Evolutionary conservation across 2,113 vertebrate species (phyloP).

Genomic region (Motacilla alba): DNA sequence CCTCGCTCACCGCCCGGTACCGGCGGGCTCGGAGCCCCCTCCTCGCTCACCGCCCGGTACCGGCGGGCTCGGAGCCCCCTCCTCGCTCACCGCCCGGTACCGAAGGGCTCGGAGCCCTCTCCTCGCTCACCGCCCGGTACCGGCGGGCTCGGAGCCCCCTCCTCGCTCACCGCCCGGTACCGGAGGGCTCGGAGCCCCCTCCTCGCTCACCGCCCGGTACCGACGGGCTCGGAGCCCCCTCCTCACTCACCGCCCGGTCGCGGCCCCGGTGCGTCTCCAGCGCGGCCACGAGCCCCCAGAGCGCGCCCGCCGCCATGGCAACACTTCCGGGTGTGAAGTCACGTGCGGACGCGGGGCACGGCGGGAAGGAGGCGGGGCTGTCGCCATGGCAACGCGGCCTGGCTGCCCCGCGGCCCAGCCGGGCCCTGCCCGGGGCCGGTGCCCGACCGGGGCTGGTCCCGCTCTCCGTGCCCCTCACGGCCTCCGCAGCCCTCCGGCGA

Average conservation of each 20-base stretch:
- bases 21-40: no score
- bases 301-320: conserved; percentile 71
- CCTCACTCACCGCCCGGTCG: conserved; percentile 87
- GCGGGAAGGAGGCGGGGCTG: neutral
- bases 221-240: fast-evolving
- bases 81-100: no score
- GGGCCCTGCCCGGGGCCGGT: no score
- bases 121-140: no score
- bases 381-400: neutral
- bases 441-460: no score
- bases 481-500: neutral
- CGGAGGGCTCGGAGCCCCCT: neutral
- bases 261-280: conserved; percentile 89
- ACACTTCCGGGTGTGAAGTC: neutral
- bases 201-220: neutral
- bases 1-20: no score
- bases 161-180: conserved; percentile 6
- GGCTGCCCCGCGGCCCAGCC: neutral
- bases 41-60: no score
- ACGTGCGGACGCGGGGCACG: neutral
- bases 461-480: neutral
- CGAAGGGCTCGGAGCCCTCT: no score
- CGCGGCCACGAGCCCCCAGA: conserved; percentile 69
- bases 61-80: no score
- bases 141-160: no score